These are phyloP conservation scores for Lordiphosa collinella DNA, from an alignment of 1,140 invertebrate species.

Conservation along the genomic window DNA sequence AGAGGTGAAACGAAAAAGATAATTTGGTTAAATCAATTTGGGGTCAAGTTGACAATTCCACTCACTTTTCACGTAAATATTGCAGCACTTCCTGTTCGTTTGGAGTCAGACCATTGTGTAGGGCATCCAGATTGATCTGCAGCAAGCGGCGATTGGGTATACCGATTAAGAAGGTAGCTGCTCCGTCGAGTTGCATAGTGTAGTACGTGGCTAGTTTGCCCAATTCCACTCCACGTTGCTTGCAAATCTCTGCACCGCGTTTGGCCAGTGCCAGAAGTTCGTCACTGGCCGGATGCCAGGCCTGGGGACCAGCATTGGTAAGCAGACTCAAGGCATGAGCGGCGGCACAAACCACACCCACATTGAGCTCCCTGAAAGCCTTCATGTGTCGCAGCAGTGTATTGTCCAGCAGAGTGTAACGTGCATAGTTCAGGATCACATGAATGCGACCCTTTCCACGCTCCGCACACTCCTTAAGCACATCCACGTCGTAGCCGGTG, in stretches of 20 bases:
- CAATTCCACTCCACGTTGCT: conserved; percentile 85
- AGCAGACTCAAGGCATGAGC: conserved; percentile 91
- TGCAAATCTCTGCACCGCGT: conserved; percentile 84
- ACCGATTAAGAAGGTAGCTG: conserved; percentile 85
- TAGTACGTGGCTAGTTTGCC: conserved; percentile 87
- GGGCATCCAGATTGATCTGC: conserved; percentile 83
- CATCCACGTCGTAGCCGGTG: conserved; percentile 90
- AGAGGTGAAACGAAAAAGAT: conserved; percentile 1
- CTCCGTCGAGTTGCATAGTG: conserved; percentile 81
- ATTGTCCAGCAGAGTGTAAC: conserved; percentile 91
- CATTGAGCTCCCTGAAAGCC: conserved; percentile 85
- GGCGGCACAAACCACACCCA: conserved; percentile 93
- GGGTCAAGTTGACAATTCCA: conserved; percentile 63
- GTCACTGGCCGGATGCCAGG: conserved; percentile 91
- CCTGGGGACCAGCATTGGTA: conserved; percentile 86
- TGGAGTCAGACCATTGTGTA: conserved; percentile 82
- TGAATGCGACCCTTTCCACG: conserved; percentile 81
- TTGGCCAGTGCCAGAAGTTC: conserved; percentile 84
- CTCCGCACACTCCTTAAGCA: conserved; percentile 87
- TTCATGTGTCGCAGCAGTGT: conserved; percentile 86
- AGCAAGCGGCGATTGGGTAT: conserved; percentile 84
- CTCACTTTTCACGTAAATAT: conserved; percentile 84
- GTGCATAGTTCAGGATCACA: conserved; percentile 88
- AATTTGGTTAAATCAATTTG: conserved; percentile 19
- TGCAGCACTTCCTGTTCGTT: conserved; percentile 83